These are phyloP conservation scores for Paradoxurus hermaphroditus DNA, from an alignment of 2,113 vertebrate genomes.

Conservation along the genomic window DNA sequence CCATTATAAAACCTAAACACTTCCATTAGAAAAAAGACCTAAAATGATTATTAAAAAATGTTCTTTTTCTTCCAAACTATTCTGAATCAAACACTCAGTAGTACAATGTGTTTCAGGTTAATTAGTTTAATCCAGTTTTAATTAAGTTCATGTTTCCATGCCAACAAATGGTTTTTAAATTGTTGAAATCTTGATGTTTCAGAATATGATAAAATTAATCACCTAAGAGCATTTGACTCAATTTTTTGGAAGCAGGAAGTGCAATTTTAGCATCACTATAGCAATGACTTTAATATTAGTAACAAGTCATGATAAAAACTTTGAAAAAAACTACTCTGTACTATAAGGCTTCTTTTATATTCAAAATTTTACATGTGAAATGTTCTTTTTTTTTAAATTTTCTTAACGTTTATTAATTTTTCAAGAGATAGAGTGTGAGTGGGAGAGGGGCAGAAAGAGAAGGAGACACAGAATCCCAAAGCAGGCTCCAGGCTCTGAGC, in stretches of 20 bases:
- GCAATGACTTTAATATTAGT: slow-evolving; percentile 61
- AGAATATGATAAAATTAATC: slow-evolving; percentile 80
- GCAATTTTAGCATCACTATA: slow-evolving; percentile 67
- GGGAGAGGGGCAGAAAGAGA: no score
- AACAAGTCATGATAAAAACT: slow-evolving; percentile 2
- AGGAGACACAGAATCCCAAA: no score
- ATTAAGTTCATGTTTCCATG: slow-evolving; percentile 84
- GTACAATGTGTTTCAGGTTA: slow-evolving; percentile 82
- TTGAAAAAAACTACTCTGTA: neutral
- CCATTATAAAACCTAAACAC: slow-evolving; percentile 64
- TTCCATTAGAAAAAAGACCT: slow-evolving; percentile 72
- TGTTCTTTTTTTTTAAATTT: no score
- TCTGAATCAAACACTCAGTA: slow-evolving; percentile 79
- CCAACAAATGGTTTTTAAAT: slow-evolving; percentile 85
- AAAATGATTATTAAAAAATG: slow-evolving; percentile 78
- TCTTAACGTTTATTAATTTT: no score
- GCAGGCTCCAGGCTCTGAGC: no score
- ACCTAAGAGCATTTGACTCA: slow-evolving; percentile 76
- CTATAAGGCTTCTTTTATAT: neutral
- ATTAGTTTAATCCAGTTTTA: slow-evolving; percentile 86
- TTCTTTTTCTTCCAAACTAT: slow-evolving; percentile 72
- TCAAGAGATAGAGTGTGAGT: no score
- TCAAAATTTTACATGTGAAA: neutral
- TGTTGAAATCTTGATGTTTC: slow-evolving; percentile 77
- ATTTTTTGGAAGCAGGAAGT: slow-evolving; percentile 69